Evolutionary conservation across 2,797 vertebrate species (phyloP).

Genomic region (Craterocephalus amniculus): DNA sequence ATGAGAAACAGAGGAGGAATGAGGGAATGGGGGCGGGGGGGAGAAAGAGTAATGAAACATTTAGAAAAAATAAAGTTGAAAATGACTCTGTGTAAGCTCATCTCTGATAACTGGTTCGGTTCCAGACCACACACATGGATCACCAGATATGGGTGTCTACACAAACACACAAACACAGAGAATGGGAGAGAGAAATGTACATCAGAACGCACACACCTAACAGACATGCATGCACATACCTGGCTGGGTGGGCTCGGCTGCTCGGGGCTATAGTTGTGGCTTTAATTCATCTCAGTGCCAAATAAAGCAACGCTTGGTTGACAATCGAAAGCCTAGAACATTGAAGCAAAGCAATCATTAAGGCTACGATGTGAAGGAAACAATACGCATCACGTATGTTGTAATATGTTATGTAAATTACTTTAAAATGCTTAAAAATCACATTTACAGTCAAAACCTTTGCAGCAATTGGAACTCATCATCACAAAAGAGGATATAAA

Average conservation of each 20-base stretch:
- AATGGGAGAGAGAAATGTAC: neutral
- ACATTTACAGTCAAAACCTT: neutral
- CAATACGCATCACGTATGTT: neutral
- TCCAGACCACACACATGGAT: constrained; percentile 81
- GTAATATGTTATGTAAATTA: neutral
- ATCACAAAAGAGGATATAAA: constrained; percentile 29
- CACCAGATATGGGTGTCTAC: constrained; percentile 53
- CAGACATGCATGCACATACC: constrained; percentile 35
- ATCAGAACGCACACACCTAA: constrained; percentile 4
- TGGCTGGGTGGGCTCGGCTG: constrained; percentile 71
- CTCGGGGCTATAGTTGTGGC: constrained; percentile 45
- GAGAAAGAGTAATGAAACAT: constrained; percentile 56
- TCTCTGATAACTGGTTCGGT: constrained; percentile 71
- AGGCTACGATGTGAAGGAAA: neutral
- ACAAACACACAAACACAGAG: constrained; percentile 32
- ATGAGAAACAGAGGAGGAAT: constrained; percentile 55
- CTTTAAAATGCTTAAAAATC: neutral
- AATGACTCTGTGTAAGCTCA: constrained; percentile 62
- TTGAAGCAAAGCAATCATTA: constrained; percentile 2
- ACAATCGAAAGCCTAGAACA: constrained; percentile 25
- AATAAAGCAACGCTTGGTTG: constrained; percentile 27
- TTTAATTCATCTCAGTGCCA: constrained; percentile 34
- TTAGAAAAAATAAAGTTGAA: constrained; percentile 66
- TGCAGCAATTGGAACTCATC: constrained; percentile 31
- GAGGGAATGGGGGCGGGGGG: constrained; percentile 37